Conservation (phyloP, 2,888 invertebrate genomes). For the Lapara coniferarum region DNA sequence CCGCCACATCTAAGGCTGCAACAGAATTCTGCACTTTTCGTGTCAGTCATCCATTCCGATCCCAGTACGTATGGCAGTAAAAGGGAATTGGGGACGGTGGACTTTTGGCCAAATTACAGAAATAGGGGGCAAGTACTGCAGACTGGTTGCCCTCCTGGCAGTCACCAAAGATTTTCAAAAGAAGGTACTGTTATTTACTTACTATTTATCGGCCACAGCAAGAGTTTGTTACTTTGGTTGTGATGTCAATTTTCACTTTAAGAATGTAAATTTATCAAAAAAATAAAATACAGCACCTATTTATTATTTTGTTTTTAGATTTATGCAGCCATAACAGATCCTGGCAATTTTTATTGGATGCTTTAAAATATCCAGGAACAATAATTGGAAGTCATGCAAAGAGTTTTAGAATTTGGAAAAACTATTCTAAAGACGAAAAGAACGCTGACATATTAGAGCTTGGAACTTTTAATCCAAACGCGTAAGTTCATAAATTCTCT, state of each 20-base stretch:
- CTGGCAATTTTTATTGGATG: conserved; percentile 63
- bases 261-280: too few species aligned
- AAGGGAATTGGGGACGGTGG: conserved; percentile 59
- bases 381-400: conserved; percentile 63
- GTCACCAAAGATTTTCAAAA: conserved; percentile 52
- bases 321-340: conserved; percentile 70
- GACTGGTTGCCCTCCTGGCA: conserved; percentile 60
- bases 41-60: conserved; percentile 67
- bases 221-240: too few species aligned
- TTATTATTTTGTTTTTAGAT: conserved; percentile 51
- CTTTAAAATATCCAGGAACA: conserved; percentile 58
- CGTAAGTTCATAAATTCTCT: conserved; percentile 53
- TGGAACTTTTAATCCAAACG: conserved; percentile 46
- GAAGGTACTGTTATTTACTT: conserved; percentile 51
- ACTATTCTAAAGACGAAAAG: conserved; percentile 50
- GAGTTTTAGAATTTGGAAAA: conserved; percentile 67
- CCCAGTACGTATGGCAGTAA: conserved; percentile 66
- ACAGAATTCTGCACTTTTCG: conserved; percentile 58
- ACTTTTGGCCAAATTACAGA: conserved; percentile 74
- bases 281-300: too few species aligned
- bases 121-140: conserved; percentile 55
- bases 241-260: too few species aligned
- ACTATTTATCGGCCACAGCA: not conserved
- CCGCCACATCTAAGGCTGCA: conserved; percentile 50
- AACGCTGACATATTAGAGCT: conserved; percentile 53